phyloP scores from a whole-genome alignment of 2,113 vertebrate genomes.

The Accipiter cooperii region DNA sequence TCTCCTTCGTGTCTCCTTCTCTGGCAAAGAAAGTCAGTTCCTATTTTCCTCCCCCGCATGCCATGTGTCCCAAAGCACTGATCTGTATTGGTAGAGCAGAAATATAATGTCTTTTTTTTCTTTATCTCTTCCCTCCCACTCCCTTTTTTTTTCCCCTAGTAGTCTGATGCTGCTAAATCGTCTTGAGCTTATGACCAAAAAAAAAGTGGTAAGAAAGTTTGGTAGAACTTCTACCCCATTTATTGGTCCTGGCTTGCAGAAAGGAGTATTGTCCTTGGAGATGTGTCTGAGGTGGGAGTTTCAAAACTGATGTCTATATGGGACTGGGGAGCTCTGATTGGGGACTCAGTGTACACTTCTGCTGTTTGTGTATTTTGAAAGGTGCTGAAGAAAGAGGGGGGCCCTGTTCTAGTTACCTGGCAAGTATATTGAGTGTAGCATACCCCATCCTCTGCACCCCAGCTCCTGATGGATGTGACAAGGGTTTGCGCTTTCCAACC shows the following conservation, averaged over 20 bases:
- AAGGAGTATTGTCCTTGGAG: not conserved
- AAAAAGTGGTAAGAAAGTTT: not conserved
- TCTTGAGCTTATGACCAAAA: not conserved
- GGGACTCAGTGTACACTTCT: not conserved
- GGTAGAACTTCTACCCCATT: not conserved
- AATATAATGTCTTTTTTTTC: not conserved
- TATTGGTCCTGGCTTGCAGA: not conserved
- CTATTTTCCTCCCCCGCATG: not conserved
- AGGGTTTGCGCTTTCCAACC: not conserved
- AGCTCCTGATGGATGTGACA: not conserved
- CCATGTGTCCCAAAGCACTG: not conserved
- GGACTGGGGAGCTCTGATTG: accelerated
- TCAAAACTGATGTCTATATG: not conserved
- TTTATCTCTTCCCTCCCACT: accelerated
- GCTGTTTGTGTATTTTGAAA: not conserved
- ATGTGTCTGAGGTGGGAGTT: not conserved
- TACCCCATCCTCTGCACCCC: not conserved
- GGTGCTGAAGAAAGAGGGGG: not conserved
- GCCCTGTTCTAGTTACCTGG: not conserved
- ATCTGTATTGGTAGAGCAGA: not conserved
- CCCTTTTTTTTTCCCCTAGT: accelerated
- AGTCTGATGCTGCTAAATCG: not conserved
- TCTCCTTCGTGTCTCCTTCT: not conserved
- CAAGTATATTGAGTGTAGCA: not conserved
- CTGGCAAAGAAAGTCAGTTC: not conserved